Base-by-base conservation (phyloP, 2,113 vertebrate genomes). In the Tragelaphus scriptus region DNA sequence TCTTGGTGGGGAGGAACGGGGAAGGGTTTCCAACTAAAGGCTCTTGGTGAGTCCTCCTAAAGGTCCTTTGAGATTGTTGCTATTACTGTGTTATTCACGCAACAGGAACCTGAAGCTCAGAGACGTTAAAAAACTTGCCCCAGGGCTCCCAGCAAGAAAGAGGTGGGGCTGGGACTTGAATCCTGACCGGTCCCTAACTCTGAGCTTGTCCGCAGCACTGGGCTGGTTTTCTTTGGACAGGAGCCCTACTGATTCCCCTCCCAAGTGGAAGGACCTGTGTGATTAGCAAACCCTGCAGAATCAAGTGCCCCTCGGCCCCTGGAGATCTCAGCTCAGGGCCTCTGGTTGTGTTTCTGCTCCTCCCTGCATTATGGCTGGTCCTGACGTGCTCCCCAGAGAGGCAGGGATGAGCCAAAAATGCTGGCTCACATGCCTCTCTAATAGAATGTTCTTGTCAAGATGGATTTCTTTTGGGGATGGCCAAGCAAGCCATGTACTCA, bases 1-100 rank as follows among this genome's bases (percentile, higher is more conserved):
- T 56, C 23, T 0, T 0, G 0, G 49, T 30, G 26, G 56, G 5
- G 23, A 44, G 71, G 71, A 77, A 15, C 1, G 0, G 1, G 71
- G 71, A 44, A 71, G n/a, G 10, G 10, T 71, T 71, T 71, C 68
- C 68, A 71, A 6, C 3, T 8, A 7, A 32, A 49, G 36, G 56
- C 40, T 55, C 44, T 0, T 0, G 2, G 16, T 40, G 25, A 0
- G 28, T 2, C 68, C 36, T 7, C 1, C 0, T 17, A 1, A 14
- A 40, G 30, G 28, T 12, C 30, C 9, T 16, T 12, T 3, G 85
- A 65, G 47, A 12, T 47, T 28, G 11, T 14, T 1, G 36, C 11
- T 23, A 9, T 63, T 36, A 28, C 19, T 2, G 13, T 36, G 51
- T 36, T 79, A 26, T 44, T 61, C 23, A 91, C 3, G 6, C 3